phyloP scores from a whole-genome alignment of 2,113 vertebrate species.

The Eulacestoma nigropectus region DNA sequence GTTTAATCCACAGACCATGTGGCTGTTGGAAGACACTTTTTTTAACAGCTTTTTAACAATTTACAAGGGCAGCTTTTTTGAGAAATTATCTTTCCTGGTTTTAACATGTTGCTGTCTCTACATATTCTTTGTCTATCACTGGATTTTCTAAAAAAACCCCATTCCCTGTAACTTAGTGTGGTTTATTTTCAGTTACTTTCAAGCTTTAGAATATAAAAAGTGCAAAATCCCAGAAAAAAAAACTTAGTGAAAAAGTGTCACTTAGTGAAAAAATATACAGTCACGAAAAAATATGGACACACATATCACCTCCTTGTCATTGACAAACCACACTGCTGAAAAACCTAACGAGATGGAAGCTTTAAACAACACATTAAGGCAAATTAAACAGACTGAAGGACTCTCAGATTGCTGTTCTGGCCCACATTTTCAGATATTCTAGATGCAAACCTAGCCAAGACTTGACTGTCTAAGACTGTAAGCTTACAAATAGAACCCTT shows the following conservation, averaged over 20 bases:
- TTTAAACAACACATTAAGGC: background rate
- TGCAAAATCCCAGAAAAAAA: background rate
- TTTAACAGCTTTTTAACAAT: slow-evolving; percentile 37
- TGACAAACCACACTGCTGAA: background rate
- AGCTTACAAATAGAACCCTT: background rate
- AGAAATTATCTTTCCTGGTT: slow-evolving; percentile 22
- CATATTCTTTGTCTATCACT: slow-evolving; percentile 42
- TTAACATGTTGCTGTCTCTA: slow-evolving; percentile 17
- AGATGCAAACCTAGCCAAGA: background rate
- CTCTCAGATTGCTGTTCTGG: background rate
- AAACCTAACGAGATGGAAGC: background rate
- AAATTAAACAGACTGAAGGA: background rate
- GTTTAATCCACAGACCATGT: slow-evolving; percentile 57
- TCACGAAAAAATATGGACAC: background rate
- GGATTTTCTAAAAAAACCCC: background rate
- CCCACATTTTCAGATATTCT: background rate
- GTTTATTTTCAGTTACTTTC: slow-evolving; percentile 22
- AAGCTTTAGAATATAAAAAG: background rate
- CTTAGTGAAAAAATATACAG: background rate
- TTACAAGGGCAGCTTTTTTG: slow-evolving; percentile 36
- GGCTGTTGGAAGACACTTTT: slow-evolving; percentile 25
- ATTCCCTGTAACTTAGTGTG: background rate
- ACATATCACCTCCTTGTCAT: background rate
- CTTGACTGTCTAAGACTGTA: background rate
- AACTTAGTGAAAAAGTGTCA: background rate